Evolutionary conservation across 2,888 invertebrate genomes (phyloP).

Genomic region (Apodemia duryi): DNA sequence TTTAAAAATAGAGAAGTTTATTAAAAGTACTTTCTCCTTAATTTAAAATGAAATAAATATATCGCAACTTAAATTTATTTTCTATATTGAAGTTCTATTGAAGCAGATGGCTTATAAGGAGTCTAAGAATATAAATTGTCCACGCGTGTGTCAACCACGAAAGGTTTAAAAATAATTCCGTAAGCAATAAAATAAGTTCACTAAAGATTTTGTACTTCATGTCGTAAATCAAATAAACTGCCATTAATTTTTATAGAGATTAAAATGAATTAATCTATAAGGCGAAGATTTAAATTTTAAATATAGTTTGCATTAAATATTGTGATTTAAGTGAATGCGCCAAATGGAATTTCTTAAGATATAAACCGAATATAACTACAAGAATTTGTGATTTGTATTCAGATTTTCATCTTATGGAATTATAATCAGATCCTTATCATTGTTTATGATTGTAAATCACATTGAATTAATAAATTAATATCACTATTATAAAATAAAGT

Average conservation of each 20-base stretch:
- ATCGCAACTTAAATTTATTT: background rate
- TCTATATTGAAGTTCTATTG: background rate
- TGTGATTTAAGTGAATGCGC: background rate
- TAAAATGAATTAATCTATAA: conserved; percentile 2
- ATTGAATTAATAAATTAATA: too few relatives aligned
- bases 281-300: conserved; percentile 5
- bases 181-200: conserved; percentile 27
- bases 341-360: background rate
- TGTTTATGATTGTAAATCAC: too few relatives aligned
- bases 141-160: background rate
- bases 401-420: too few relatives aligned
- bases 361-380: background rate
- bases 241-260: conserved; percentile 27
- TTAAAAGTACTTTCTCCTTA: background rate
- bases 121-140: background rate
- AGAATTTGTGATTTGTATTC: background rate
- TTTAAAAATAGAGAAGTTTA: background rate
- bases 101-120: background rate
- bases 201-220: conserved; percentile 32
- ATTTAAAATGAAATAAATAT: background rate
- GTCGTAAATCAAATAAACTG: conserved; percentile 33
- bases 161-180: conserved; percentile 18
- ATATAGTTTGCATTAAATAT: conserved; percentile 3
- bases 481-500: too few relatives aligned
- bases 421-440: background rate